A percentile compares a stretch with the other conserved stretches of the same genome.
phyloP scores from a whole-genome alignment of 2,888 invertebrate species.

The Troides oblongomaculatus region DNA sequence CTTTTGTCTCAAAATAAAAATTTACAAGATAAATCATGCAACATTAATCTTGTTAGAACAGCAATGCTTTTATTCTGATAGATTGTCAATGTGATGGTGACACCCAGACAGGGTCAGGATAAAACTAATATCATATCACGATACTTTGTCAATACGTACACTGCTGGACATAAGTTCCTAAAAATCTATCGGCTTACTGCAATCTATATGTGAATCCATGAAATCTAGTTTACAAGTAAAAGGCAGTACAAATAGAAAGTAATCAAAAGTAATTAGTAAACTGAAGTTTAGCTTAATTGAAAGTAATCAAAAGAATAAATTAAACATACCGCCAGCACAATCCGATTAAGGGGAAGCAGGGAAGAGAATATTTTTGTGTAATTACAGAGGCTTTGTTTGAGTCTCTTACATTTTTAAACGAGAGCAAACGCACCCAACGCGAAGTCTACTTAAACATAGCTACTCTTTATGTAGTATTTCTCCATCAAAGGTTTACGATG shows the following conservation, averaged over 20 bases:
- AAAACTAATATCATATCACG: too few relatives aligned
- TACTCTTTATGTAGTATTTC: background rate
- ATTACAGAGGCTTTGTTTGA: conserved; percentile 6
- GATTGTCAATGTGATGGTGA: too few relatives aligned
- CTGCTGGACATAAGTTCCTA: too few relatives aligned
- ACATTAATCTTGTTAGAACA: too few relatives aligned
- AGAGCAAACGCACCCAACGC: background rate
- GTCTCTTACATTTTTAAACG: background rate
- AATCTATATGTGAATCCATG: too few relatives aligned
- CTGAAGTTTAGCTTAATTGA: background rate
- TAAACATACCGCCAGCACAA: background rate
- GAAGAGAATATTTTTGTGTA: background rate
- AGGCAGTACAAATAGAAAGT: background rate
- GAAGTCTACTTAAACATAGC: background rate
- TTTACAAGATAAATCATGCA: too few relatives aligned
- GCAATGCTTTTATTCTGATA: too few relatives aligned
- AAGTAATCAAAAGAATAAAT: background rate
- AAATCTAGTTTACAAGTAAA: too few relatives aligned
- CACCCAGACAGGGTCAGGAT: too few relatives aligned
- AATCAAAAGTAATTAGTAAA: background rate
- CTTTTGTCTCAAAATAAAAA: too few relatives aligned
- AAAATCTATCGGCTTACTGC: too few relatives aligned
- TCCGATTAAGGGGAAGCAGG: background rate
- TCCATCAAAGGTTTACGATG: background rate
- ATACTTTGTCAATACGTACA: too few relatives aligned